Percentiles rank a stretch among this genome's conserved stretches.
Conservation (phyloP, 2,113 vertebrate species). For the Plotosus lineatus region DNA sequence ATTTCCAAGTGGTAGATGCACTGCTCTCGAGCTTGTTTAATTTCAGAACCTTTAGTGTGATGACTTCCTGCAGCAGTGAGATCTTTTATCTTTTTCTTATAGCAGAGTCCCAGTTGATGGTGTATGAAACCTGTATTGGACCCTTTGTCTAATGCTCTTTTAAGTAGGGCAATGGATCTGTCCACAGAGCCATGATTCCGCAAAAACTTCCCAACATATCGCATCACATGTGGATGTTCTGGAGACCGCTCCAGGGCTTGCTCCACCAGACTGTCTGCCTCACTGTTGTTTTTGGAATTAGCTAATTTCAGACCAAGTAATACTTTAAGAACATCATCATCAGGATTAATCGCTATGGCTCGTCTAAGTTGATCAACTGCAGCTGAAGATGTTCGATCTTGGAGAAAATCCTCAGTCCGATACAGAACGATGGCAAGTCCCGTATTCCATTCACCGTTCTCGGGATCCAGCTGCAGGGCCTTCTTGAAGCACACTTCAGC, state of each 20-base stretch:
- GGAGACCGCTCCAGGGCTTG: conserved; percentile 50
- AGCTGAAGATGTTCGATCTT: not conserved
- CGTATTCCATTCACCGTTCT: conserved; percentile 43
- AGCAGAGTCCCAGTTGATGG: conserved; percentile 60
- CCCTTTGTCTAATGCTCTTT: conserved; percentile 36
- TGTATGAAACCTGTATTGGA: conserved; percentile 54
- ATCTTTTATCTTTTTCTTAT: conserved; percentile 36
- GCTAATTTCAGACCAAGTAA: conserved; percentile 48
- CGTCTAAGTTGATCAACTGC: conserved; percentile 47
- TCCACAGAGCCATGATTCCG: conserved; percentile 26
- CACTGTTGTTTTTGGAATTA: conserved; percentile 4
- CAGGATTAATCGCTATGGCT: conserved; percentile 42
- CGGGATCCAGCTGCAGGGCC: conserved; percentile 50
- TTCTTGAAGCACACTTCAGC: conserved; percentile 53
- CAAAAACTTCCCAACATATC: conserved; percentile 51
- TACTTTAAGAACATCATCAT: conserved; percentile 54
- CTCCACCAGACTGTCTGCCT: conserved; percentile 31
- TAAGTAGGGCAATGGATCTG: conserved; percentile 33
- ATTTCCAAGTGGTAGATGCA: conserved; percentile 52
- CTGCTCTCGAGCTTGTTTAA: not conserved
- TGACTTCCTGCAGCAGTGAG: not conserved
- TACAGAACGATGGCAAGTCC: conserved; percentile 57
- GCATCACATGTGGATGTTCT: conserved; percentile 44
- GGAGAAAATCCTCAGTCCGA: conserved; percentile 23
- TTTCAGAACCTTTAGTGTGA: conserved; percentile 1